phyloP scores from a whole-genome alignment of 2,113 vertebrate genomes.

The Chaetorhynchus papuensis region DNA sequence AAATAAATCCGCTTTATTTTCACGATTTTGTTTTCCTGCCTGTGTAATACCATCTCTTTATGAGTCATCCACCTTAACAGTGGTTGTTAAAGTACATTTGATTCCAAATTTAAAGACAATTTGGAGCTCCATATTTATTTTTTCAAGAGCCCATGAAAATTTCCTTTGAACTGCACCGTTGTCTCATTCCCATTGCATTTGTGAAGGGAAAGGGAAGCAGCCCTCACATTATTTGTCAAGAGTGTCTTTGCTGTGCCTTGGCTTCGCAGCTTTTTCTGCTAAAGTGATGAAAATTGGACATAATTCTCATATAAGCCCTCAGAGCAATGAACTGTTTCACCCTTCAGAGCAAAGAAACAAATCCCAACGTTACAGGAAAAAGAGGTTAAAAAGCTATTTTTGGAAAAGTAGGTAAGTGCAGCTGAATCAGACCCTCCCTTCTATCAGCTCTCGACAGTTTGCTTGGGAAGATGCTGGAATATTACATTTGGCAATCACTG shows the following conservation, averaged over 20 bases:
- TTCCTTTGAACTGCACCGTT: background rate
- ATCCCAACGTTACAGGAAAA: background rate
- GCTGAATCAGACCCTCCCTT: background rate
- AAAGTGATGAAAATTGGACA: background rate
- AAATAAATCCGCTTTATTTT: background rate
- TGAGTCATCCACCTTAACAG: background rate
- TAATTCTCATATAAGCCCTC: background rate
- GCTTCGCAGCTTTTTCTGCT: background rate
- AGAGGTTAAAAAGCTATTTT: background rate
- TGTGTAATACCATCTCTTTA: background rate
- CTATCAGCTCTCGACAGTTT: background rate
- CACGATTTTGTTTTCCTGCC: background rate
- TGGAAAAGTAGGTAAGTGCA: background rate
- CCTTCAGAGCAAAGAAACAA: background rate
- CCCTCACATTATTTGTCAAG: background rate
- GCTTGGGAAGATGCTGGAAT: background rate
- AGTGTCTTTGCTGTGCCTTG: background rate
- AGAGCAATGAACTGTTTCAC: background rate
- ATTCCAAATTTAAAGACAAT: background rate
- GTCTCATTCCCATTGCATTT: background rate
- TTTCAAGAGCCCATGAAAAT: background rate
- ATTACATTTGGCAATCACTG: background rate
- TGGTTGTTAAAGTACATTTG: background rate
- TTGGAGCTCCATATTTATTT: background rate
- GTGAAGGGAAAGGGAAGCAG: background rate